Conservation (phyloP, 2,888 invertebrate genomes). For the Palloptera scutellata region DNA sequence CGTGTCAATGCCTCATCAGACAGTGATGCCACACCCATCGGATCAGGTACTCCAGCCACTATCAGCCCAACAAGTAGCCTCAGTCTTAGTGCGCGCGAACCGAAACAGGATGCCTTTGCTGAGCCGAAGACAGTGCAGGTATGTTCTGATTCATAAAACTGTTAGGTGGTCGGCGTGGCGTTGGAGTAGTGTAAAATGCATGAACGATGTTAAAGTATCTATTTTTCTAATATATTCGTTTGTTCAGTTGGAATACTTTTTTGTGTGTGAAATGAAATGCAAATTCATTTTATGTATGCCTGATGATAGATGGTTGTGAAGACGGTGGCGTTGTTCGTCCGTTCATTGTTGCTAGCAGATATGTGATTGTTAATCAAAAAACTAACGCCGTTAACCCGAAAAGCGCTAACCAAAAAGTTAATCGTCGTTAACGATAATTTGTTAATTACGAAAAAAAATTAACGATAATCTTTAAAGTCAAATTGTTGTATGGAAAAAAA, state of each 20-base stretch:
- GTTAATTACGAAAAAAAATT: too few species aligned
- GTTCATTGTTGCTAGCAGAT: background rate
- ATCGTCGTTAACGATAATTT: too few species aligned
- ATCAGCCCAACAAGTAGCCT: conserved; percentile 60
- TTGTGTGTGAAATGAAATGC: background rate
- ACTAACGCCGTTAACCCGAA: too few species aligned
- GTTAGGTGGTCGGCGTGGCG: too few species aligned
- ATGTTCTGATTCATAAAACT: conserved; percentile 38
- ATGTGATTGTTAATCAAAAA: too few species aligned
- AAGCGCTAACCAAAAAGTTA: too few species aligned
- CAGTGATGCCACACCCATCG: conserved; percentile 63
- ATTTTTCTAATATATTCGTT: too few species aligned
- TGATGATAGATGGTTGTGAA: background rate
- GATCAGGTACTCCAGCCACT: conserved; percentile 59
- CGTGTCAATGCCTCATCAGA: conserved; percentile 59
- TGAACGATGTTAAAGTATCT: background rate
- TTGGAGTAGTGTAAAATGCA: background rate
- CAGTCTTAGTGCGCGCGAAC: conserved; percentile 51
- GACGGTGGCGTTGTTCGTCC: background rate
- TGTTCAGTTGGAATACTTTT: too few species aligned
- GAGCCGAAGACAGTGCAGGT: conserved; percentile 62
- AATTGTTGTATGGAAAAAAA: too few species aligned
- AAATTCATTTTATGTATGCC: background rate
- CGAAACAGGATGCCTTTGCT: conserved; percentile 55
- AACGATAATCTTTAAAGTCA: too few species aligned